Evolutionary conservation across 2,888 invertebrate species (phyloP), one percentile per base, ranked within the genome.

Genomic region (Caradrina kadenii): DNA sequence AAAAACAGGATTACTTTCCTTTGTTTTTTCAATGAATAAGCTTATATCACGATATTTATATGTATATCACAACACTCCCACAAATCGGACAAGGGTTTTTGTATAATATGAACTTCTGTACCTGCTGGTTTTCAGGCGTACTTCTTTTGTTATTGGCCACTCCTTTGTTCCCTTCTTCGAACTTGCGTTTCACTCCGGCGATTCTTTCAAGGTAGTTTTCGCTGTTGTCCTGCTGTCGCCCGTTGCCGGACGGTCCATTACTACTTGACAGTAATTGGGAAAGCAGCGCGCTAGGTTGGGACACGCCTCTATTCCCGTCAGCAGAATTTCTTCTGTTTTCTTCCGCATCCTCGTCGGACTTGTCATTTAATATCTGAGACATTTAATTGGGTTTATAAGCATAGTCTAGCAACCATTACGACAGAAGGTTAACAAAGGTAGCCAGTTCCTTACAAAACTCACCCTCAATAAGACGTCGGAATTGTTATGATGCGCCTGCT

Each of bases 271-370:
- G 88, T 77, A 94, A 86, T 82, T 96, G 96, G 1, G 96, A 96
- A 73, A 96, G 92, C 39, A 97, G 89, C 63, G 96, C 97, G 83
- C 96, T 96, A 60, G 94, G 93, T 90, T 96, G 91, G 81, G 96
- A 83, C 13, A 88, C 80, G 39, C 86, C 85, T 39, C 92, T 89
- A 22, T 85, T 86, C 8, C 85, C 85, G 19, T 92, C 92, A 21
- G 84, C 86, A 19, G 90, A 86, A 81, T 91, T 93, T 85, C 93
- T 96, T 83, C 96, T 95, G 80, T 94, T 94, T 76, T 97, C 97
- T 70, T 97, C 96, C 77, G 97, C 97, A 82, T 98, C 98, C 83
- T 98, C 98, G 85, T 98, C 98, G 72, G 97, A 97, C 92, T 97
- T 98, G 80, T 98, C 98, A 89, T 98, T 98, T 77, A 98, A 95